Conservation (phyloP, 2,888 invertebrate genomes). For the Plagodis pulveraria region DNA sequence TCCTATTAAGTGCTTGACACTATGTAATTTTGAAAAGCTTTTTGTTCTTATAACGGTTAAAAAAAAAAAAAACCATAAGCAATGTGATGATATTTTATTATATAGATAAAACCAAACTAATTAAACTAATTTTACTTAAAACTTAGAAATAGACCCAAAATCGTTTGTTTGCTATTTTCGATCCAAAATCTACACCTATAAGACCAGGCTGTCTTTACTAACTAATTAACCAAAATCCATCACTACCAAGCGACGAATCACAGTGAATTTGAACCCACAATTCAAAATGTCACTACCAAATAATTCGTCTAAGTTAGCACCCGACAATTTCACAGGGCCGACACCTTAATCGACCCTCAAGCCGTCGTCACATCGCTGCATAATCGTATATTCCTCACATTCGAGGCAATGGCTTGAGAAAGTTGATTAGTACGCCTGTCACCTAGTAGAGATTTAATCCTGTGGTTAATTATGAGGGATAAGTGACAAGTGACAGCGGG, state of each 20-base stretch:
- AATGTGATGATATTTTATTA: too few relatives aligned
- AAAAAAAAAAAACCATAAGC: too few relatives aligned
- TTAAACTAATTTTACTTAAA: too few relatives aligned
- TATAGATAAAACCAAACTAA: too few relatives aligned
- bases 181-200: too few relatives aligned
- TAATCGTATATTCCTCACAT: constrained; percentile 32
- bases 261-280: background rate
- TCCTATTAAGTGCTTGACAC: too few relatives aligned
- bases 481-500: constrained; percentile 31
- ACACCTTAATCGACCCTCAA: constrained; percentile 78
- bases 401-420: constrained; percentile 75
- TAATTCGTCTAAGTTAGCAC: constrained; percentile 20
- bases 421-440: constrained; percentile 81
- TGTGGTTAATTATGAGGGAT: constrained; percentile 44
- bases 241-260: background rate
- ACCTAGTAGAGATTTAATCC: constrained; percentile 76
- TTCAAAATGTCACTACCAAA: constrained; percentile 18
- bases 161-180: too few relatives aligned
- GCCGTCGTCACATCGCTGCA: constrained; percentile 70
- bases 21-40: too few relatives aligned
- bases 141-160: too few relatives aligned
- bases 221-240: background rate
- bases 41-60: too few relatives aligned
- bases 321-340: constrained; percentile 42
- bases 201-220: background rate